Conservation (phyloP, 92 coral and sea anemone species). For the Phymanthus crucifer region DNA sequence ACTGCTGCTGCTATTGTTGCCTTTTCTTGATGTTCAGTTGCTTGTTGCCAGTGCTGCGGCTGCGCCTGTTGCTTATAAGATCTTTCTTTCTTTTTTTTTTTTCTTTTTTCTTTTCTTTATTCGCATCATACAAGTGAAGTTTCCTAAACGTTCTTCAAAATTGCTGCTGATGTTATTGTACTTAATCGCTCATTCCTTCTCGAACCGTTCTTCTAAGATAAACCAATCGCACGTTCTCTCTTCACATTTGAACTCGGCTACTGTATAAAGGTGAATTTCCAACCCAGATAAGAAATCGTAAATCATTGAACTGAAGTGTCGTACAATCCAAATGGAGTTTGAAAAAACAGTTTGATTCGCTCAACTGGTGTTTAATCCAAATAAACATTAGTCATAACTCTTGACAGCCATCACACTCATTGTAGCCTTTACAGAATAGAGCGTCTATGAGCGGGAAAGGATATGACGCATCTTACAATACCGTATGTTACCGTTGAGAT, state of each 20-base stretch:
- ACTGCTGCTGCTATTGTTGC: too few species aligned
- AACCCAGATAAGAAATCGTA: background rate
- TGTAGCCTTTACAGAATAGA: too few species aligned
- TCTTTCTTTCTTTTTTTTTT: background rate
- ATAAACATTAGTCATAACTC: background rate
- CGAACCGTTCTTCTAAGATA: background rate
- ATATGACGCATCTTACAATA: too few species aligned
- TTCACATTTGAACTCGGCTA: background rate
- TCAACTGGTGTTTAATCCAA: conserved; percentile 6
- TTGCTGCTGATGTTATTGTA: background rate
- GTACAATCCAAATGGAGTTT: background rate
- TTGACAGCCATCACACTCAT: too few species aligned
- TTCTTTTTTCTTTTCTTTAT: too few species aligned
- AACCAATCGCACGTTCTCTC: background rate
- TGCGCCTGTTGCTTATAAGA: background rate
- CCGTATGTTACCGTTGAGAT: too few species aligned
- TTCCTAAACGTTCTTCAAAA: background rate
- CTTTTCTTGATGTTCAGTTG: too few species aligned
- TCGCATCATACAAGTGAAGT: too few species aligned
- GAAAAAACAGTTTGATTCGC: background rate
- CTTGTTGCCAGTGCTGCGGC: too few species aligned
- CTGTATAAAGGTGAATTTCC: background rate
- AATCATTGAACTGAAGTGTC: background rate
- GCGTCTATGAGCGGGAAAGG: too few species aligned
- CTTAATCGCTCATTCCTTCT: background rate